Evolutionary conservation across 2,797 vertebrate species (phyloP).

Genomic region (Acanthis flammea): DNA sequence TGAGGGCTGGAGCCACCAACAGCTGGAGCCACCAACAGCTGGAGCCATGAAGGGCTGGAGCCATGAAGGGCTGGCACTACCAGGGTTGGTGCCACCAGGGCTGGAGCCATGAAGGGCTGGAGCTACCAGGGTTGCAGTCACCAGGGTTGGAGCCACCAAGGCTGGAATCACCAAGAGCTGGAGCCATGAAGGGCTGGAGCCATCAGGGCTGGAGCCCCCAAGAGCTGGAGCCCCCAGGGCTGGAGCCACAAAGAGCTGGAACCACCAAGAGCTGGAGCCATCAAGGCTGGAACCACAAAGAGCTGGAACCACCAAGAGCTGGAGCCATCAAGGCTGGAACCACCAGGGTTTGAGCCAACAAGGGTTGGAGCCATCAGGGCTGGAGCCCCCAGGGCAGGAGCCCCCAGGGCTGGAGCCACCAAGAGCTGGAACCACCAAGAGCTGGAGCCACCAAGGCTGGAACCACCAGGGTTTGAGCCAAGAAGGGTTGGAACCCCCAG

Average conservation of each 20-base stretch:
- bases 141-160: no score
- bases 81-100: no score
- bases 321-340: rapidly evolving
- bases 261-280: rapidly evolving
- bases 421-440: background rate
- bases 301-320: rapidly evolving
- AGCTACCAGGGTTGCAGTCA: background rate
- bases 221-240: background rate
- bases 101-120: background rate
- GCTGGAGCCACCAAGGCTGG: background rate
- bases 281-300: rapidly evolving
- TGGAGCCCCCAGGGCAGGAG: background rate
- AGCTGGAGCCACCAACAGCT: background rate
- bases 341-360: no score
- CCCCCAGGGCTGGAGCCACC: rapidly evolving
- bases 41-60: no score
- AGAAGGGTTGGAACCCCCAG: background rate
- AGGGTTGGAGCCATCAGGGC: background rate
- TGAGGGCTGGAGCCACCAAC: background rate
- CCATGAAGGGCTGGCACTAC: background rate
- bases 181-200: background rate
- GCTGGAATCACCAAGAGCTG: no score
- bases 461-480: background rate
- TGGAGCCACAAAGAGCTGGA: no score
- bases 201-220: background rate